Percentiles rank a stretch among this genome's conserved stretches.
Conservation (phyloP, 2,888 invertebrate species). For the Caenorhabditis imperialis region DNA sequence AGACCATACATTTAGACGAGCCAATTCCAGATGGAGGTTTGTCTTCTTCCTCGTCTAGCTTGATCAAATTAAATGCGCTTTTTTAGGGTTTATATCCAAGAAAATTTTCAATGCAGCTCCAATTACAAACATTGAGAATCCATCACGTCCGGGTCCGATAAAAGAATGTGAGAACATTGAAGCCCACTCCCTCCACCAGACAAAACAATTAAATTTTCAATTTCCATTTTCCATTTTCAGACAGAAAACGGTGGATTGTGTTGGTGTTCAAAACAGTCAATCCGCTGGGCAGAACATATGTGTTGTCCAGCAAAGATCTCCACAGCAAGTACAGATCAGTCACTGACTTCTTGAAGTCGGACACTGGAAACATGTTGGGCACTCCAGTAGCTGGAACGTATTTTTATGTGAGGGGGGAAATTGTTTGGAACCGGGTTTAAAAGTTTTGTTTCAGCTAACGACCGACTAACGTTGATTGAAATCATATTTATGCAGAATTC, state of each 20-base stretch:
- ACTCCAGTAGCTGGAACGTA: constrained; percentile 69
- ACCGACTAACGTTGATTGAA: constrained; percentile 52
- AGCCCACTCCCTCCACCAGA: no score
- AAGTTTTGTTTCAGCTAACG: constrained; percentile 59
- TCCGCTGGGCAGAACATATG: constrained; percentile 64
- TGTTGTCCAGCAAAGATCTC: constrained; percentile 66
- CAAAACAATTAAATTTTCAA: not conserved
- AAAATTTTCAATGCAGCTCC: constrained; percentile 65
- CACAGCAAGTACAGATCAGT: constrained; percentile 65
- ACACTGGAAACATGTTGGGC: constrained; percentile 67
- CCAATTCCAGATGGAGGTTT: constrained; percentile 71
- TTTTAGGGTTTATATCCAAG: constrained; percentile 67
- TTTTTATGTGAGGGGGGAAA: constrained; percentile 57
- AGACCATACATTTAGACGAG: constrained; percentile 66
- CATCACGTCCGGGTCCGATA: constrained; percentile 54
- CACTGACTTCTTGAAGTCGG: constrained; percentile 65
- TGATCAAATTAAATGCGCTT: constrained; percentile 10
- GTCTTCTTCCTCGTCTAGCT: not conserved
- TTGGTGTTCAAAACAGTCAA: constrained; percentile 69
- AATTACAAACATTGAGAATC: constrained; percentile 63
- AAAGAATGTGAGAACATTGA: constrained; percentile 61
- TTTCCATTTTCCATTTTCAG: constrained; percentile 58
- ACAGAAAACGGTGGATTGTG: constrained; percentile 68
- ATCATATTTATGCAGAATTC: constrained; percentile 17
- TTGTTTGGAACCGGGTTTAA: not conserved